These are phyloP conservation scores for Cololabis saira DNA, from an alignment of 2,113 vertebrate species.

Conservation along the genomic window DNA sequence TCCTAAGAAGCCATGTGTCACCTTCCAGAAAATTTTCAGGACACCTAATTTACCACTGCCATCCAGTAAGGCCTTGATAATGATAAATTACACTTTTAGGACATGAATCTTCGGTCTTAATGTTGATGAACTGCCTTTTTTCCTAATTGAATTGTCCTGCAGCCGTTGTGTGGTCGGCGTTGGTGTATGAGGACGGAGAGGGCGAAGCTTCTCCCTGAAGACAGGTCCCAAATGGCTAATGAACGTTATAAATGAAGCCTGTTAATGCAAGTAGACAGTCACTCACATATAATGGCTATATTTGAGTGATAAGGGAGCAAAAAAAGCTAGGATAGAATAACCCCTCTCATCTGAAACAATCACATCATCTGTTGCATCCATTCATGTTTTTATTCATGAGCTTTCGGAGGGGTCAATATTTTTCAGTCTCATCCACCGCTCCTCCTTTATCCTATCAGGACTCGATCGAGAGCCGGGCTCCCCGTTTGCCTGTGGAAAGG, in stretches of 20 bases:
- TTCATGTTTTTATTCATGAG: constrained; percentile 52
- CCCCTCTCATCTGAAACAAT: constrained; percentile 33
- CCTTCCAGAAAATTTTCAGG: constrained; percentile 53
- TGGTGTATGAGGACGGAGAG: constrained; percentile 59
- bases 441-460: constrained; percentile 35
- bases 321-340: constrained; percentile 32
- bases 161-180: constrained; percentile 53
- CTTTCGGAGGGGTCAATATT: constrained; percentile 50
- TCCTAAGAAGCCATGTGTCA: constrained; percentile 60
- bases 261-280: constrained; percentile 62
- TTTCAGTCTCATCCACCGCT: constrained; percentile 46
- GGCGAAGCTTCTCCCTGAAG: constrained; percentile 33
- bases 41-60: constrained; percentile 48
- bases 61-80: constrained; percentile 66
- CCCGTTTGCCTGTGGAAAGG: constrained; percentile 66
- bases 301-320: constrained; percentile 35
- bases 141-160: constrained; percentile 77
- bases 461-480: constrained; percentile 18
- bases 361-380: constrained; percentile 48
- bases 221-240: constrained; percentile 66
- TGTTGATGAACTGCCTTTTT: constrained; percentile 73
- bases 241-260: constrained; percentile 72
- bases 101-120: constrained; percentile 55
- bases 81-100: constrained; percentile 75
- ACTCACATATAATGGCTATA: constrained; percentile 35